Evolutionary conservation across 1,140 invertebrate species (phyloP).

Genomic region (Dreissena rostriformis): DNA sequence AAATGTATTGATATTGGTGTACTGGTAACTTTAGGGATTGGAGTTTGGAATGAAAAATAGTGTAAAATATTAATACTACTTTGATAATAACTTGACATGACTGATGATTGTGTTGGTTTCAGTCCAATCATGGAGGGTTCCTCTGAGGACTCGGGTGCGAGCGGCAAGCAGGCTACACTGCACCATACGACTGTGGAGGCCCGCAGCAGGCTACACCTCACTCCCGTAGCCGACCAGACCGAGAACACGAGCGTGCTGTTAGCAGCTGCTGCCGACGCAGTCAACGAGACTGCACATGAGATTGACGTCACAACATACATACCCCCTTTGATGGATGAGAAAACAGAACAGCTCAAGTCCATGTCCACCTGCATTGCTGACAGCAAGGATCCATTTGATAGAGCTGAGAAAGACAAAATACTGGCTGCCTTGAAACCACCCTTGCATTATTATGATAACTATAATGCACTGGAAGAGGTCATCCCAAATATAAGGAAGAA

Average conservation of each 20-base stretch:
- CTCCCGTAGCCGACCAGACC: constrained; percentile 24
- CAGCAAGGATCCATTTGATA: constrained; percentile 79
- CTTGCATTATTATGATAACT: constrained; percentile 60
- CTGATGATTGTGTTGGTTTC: constrained; percentile 1
- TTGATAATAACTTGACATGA: not conserved
- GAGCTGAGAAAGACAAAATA: constrained; percentile 67
- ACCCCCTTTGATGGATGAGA: constrained; percentile 65
- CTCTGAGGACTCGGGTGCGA: constrained; percentile 62
- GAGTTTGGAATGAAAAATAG: too few relatives aligned
- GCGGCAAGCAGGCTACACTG: constrained; percentile 13
- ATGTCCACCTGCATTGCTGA: constrained; percentile 68
- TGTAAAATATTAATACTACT: not conserved
- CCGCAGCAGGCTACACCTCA: not conserved
- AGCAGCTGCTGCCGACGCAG: constrained; percentile 4
- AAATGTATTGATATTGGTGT: too few relatives aligned
- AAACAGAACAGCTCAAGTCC: constrained; percentile 65
- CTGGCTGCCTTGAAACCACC: constrained; percentile 68
- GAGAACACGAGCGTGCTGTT: constrained; percentile 26
- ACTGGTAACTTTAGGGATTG: too few relatives aligned
- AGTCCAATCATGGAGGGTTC: constrained; percentile 77
- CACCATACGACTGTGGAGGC: constrained; percentile 13
- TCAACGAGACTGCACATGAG: constrained; percentile 62
- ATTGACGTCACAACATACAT: constrained; percentile 73
- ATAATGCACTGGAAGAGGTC: constrained; percentile 27
- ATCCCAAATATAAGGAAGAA: constrained; percentile 54